These are phyloP conservation scores for Hirtodrosophila duncani DNA, from an alignment of 2,888 invertebrate genomes.

Conservation along the genomic window DNA sequence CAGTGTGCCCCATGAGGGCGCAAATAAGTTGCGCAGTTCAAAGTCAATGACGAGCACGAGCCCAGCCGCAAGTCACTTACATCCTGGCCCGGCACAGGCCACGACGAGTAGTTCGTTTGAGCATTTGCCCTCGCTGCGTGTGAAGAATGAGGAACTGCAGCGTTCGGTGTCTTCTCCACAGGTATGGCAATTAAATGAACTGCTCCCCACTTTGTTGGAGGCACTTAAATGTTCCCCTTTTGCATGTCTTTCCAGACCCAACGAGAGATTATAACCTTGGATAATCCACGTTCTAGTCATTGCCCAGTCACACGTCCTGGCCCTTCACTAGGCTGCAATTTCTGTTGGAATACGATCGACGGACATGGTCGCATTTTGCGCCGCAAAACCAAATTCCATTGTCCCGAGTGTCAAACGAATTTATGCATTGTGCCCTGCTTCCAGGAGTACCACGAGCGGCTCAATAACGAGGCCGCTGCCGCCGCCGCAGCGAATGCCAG, in stretches of 20 bases:
- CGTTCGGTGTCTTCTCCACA: constrained; percentile 83
- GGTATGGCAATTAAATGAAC: constrained; percentile 75
- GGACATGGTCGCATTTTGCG: constrained; percentile 88
- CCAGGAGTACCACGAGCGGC: constrained; percentile 88
- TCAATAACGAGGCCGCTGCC: constrained; percentile 75
- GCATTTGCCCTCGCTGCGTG: constrained; percentile 78
- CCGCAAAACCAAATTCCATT: constrained; percentile 92
- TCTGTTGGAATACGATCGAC: constrained; percentile 94
- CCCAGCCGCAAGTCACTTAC: constrained; percentile 44
- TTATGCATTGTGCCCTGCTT: constrained; percentile 94
- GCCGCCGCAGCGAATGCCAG: constrained; percentile 45
- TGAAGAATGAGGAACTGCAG: constrained; percentile 81
- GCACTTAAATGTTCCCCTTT: not conserved
- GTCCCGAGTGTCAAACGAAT: constrained; percentile 93
- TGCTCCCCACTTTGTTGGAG: not conserved
- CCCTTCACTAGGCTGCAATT: constrained; percentile 91
- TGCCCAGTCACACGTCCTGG: constrained; percentile 90
- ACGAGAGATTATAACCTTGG: constrained; percentile 77
- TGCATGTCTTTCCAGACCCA: constrained; percentile 73
- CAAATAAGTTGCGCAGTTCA: constrained; percentile 62
- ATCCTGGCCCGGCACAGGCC: constrained; percentile 48
- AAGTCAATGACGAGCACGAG: constrained; percentile 67
- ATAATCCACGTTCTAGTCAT: constrained; percentile 84
- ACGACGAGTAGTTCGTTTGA: constrained; percentile 75
- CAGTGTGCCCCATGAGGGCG: no score